These are phyloP conservation scores for Struthidea cinerea DNA, from an alignment of 2,113 vertebrate species.

Conservation along the genomic window DNA sequence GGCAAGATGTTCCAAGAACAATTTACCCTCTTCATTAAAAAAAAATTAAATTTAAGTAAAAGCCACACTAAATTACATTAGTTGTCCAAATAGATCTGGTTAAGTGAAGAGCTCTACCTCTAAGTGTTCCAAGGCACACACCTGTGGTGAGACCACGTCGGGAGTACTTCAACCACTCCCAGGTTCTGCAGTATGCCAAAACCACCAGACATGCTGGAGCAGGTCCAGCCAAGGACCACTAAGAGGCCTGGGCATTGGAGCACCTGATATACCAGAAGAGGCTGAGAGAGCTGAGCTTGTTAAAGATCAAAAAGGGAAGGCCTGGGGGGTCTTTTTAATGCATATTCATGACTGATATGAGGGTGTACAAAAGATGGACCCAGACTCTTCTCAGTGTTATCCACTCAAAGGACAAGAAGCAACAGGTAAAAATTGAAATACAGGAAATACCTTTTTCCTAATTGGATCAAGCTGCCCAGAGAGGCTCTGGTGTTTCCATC, in stretches of 20 bases:
- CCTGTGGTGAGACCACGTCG: neutral
- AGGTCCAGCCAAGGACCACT: neutral
- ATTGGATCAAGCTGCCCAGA: neutral
- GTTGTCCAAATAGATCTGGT: neutral
- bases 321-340: neutral
- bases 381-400: neutral
- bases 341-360: neutral
- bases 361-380: neutral
- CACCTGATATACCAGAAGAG: neutral
- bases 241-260: neutral
- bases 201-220: neutral
- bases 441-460: neutral
- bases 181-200: neutral
- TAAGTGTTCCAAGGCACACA: neutral
- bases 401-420: neutral
- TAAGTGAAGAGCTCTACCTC: neutral
- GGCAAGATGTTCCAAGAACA: neutral
- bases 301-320: neutral
- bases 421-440: neutral
- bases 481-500: neutral
- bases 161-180: neutral
- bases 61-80: neutral
- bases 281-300: neutral
- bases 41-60: neutral
- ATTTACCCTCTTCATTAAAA: neutral